Base-by-base conservation (phyloP, 1,140 invertebrate genomes). In the Teleopsis dalmanni region DNA sequence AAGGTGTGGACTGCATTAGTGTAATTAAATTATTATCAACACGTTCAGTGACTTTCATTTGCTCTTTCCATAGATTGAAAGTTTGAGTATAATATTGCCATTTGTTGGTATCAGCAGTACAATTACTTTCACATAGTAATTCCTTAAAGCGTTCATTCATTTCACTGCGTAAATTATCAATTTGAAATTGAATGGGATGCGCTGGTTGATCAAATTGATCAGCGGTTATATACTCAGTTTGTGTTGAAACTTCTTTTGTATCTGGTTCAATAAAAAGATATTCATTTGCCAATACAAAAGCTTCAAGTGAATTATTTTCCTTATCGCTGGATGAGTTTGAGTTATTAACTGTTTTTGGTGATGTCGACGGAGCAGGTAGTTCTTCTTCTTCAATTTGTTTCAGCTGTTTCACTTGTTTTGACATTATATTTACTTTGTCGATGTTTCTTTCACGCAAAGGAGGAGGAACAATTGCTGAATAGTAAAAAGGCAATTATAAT, bases 371-470 rank as follows among this genome's bases (percentile, higher is more conserved):
- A 6, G 40, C 5, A 14, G 8, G 13, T 34, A 16, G n/a, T 23
- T 67, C 60, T 45, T 67, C 61, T 2, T 67, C 64, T 5, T 60
- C 47, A 3, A 67, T 67, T 48, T 60, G 55, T 36, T 57, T 61
- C 0, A 67, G 40, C 25, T 64, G 66, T 3, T 59, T 34, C 7
- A 51, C 14, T 0, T 31, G 6, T 46, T 46, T 34, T 9, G 49
- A 33, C 16, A 46, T 22, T 16, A 33, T 60, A 3, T 57, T 38
- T n/a, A n/a, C n/a, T n/a, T n/a, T n/a, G n/a, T n/a, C n/a, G 18
- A 65, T 65, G 29, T 56, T 65, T n/a, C 58, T 61, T 54, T 67
- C 64, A 8, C 53, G 55, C 4, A 67, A 45, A n/a, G n/a, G n/a
- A n/a, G n/a, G n/a, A n/a, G n/a, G n/a, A n/a, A n/a, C n/a, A n/a